Conservation (phyloP, 2,113 vertebrate genomes). For the Tapirus terrestris region DNA sequence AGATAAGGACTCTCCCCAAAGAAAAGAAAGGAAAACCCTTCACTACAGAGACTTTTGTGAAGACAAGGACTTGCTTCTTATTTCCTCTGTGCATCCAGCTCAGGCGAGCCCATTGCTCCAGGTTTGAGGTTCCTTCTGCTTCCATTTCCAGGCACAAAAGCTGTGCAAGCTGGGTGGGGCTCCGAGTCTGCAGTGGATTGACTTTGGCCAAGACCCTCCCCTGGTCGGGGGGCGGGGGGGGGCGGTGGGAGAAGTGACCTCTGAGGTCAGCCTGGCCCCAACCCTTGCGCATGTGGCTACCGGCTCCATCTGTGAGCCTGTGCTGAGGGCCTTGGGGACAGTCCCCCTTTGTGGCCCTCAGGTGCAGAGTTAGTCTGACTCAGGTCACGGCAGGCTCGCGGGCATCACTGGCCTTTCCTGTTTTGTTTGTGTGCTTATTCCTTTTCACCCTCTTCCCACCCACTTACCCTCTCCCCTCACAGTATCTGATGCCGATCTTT, state of each 20-base stretch:
- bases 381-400: not conserved
- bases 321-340: not conserved
- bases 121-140: not conserved
- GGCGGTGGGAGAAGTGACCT: not conserved
- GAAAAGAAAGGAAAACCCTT: not conserved
- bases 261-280: not conserved
- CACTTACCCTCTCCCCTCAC: not conserved
- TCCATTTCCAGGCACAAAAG: not conserved
- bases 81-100: not conserved
- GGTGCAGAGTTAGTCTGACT: not conserved
- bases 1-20: not conserved
- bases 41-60: not conserved
- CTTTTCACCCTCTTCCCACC: not conserved
- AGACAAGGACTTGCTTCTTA: not conserved
- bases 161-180: not conserved
- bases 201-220: not conserved
- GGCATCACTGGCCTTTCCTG: not conserved
- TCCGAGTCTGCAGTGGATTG: not conserved
- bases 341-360: rapidly evolving
- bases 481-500: not conserved
- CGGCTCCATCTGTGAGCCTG: not conserved
- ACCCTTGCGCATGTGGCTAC: not conserved
- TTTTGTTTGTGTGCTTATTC: not conserved
- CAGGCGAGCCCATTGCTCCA: no score
- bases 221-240: no score